A percentile compares a stretch with the other conserved stretches of the same genome.
Conservation (phyloP, 2,797 vertebrate species). For the Sebastes miniatus region DNA sequence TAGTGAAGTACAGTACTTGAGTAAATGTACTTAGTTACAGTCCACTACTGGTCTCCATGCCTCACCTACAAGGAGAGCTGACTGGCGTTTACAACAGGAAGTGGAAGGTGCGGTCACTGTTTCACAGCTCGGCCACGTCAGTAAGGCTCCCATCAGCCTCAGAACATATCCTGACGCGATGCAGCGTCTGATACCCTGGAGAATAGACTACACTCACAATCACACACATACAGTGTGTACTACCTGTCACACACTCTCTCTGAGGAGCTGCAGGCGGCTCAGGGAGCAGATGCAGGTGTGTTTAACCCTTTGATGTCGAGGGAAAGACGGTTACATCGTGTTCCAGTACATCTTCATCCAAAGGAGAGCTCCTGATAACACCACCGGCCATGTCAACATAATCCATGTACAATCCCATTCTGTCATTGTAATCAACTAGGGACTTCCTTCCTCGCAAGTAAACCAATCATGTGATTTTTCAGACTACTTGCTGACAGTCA, state of each 20-base stretch:
- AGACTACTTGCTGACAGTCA: background rate
- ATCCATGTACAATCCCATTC: background rate
- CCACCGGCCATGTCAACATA: background rate
- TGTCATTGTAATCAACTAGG: no score
- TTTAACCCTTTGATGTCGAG: background rate
- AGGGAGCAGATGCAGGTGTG: constrained; percentile 12
- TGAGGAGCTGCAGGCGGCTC: background rate
- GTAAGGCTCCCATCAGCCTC: background rate
- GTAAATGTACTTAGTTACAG: no score
- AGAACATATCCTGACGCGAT: constrained; percentile 6
- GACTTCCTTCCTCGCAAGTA: background rate
- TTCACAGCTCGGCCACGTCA: no score
- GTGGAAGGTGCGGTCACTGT: background rate
- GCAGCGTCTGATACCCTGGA: background rate
- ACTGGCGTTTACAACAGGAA: background rate
- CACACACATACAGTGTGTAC: background rate
- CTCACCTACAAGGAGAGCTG: background rate
- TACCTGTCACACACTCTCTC: background rate
- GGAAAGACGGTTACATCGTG: background rate
- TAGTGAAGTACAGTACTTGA: no score
- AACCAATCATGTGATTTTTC: background rate
- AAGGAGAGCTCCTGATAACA: background rate
- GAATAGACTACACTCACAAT: background rate
- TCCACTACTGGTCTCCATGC: background rate
- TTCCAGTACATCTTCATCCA: background rate